Percentiles rank a stretch among this genome's conserved stretches.
Evolutionary conservation across 2,888 invertebrate genomes (phyloP).

Genomic region (Drosophila vallismaia): DNA sequence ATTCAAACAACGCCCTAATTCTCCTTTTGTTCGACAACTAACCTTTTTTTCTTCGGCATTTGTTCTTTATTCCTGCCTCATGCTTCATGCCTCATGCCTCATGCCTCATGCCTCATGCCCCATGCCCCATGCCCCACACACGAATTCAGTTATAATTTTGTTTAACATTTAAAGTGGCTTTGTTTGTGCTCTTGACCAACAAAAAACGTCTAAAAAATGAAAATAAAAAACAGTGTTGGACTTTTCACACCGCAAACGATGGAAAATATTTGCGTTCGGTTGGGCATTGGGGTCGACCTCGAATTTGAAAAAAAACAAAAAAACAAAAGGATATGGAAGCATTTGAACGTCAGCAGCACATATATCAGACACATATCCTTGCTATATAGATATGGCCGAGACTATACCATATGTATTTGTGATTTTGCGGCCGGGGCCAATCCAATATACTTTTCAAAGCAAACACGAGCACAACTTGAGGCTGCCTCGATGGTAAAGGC

Average conservation of each 20-base stretch:
- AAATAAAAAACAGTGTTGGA: background rate
- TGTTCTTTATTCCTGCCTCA: too few relatives aligned
- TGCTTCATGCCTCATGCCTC: too few relatives aligned
- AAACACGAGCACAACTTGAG: conserved; percentile 70
- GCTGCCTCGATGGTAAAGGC: conserved; percentile 46
- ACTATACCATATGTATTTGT: conserved; percentile 11
- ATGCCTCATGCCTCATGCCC: too few relatives aligned
- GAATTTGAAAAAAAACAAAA: conserved; percentile 36
- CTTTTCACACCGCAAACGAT: conserved; percentile 15
- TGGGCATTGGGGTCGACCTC: background rate
- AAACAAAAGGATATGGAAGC: conserved; percentile 49
- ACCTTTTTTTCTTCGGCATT: conserved; percentile 48
- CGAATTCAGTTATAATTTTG: conserved; percentile 75
- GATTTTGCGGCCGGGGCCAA: conserved; percentile 49
- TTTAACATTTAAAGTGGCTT: conserved; percentile 77
- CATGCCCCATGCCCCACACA: too few relatives aligned
- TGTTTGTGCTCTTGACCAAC: conserved; percentile 44
- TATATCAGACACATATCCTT: conserved; percentile 21
- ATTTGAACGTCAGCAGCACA: conserved; percentile 56
- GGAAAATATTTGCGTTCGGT: conserved; percentile 34
- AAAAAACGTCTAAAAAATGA: background rate
- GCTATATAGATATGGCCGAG: background rate
- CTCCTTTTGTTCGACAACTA: conserved; percentile 53
- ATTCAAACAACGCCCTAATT: conserved; percentile 72
- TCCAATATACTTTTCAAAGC: conserved; percentile 79